Evolutionary conservation across 2,888 invertebrate species (phyloP).

Genomic region (Cheilosia pagana): DNA sequence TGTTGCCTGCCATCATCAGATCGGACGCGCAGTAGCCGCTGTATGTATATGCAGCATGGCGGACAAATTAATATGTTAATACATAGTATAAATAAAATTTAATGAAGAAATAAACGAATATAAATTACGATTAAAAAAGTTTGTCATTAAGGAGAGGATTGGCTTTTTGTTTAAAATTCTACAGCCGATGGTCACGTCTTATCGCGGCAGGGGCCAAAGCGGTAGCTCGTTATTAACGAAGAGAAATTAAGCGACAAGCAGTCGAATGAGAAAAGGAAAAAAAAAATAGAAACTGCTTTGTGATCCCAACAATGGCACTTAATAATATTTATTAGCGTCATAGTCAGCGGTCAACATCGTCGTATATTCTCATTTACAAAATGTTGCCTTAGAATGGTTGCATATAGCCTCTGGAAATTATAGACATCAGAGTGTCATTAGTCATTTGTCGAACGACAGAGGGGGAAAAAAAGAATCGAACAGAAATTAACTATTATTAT

Average conservation of each 20-base stretch:
- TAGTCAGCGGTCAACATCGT: slow-evolving; percentile 51
- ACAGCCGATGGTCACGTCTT: slow-evolving; percentile 55
- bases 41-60: background rate
- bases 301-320: slow-evolving; percentile 62
- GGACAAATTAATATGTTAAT: slow-evolving; percentile 73
- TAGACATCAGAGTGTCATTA: slow-evolving; percentile 56
- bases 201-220: slow-evolving; percentile 63
- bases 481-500: slow-evolving; percentile 59
- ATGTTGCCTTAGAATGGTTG: slow-evolving; percentile 51
- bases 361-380: slow-evolving; percentile 71
- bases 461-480: slow-evolving; percentile 27
- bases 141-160: slow-evolving; percentile 53
- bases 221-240: slow-evolving; percentile 56
- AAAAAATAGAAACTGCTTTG: slow-evolving; percentile 27
- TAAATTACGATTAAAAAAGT: slow-evolving; percentile 73
- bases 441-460: slow-evolving; percentile 65
- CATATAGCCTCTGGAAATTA: slow-evolving; percentile 38
- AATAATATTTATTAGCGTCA: slow-evolving; percentile 70
- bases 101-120: slow-evolving; percentile 73
- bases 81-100: slow-evolving; percentile 66
- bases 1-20: slow-evolving; percentile 12
- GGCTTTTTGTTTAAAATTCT: slow-evolving; percentile 51
- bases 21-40: slow-evolving; percentile 52
- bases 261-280: background rate
- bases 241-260: slow-evolving; percentile 48